A percentile compares a stretch with the other conserved stretches of the same genome.
Evolutionary conservation across 1,140 invertebrate genomes (phyloP).

Genomic region (Megalonaias nervosa): DNA sequence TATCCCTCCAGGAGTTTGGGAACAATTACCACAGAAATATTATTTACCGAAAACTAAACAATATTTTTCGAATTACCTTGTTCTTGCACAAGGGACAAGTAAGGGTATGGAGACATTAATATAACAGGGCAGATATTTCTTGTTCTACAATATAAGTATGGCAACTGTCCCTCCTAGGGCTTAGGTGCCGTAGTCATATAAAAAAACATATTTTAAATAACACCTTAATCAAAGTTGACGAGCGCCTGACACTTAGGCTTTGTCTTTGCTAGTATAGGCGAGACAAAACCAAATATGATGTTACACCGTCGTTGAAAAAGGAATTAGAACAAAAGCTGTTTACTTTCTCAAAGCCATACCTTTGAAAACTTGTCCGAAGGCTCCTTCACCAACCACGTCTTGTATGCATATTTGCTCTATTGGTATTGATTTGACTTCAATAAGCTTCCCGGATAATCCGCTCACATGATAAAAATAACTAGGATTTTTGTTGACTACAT

Average conservation of each 20-base stretch:
- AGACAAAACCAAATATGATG: background rate
- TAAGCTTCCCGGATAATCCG: conserved; percentile 28
- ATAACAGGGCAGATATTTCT: no score
- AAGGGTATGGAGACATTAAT: no score
- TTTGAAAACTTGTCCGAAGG: conserved; percentile 93
- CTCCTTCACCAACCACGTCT: conserved; percentile 90
- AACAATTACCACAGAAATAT: no score
- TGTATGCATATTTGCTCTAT: conserved; percentile 79
- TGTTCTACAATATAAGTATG: no score
- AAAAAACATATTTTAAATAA: background rate
- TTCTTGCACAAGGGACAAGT: no score
- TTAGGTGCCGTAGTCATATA: background rate
- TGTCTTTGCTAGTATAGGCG: background rate
- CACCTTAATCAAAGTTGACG: background rate
- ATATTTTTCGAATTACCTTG: no score
- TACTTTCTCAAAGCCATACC: conserved; percentile 73
- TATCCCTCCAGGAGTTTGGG: no score
- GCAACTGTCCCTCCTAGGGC: no score
- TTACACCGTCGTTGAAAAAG: background rate
- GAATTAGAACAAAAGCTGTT: no score
- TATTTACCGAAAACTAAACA: no score
- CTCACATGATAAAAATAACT: conserved; percentile 55
- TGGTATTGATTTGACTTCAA: conserved; percentile 53
- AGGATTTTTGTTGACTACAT: conserved; percentile 64
- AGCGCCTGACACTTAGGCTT: background rate